Conservation (phyloP, 2,113 vertebrate species). For the Cyprinodon tularosa region DNA sequence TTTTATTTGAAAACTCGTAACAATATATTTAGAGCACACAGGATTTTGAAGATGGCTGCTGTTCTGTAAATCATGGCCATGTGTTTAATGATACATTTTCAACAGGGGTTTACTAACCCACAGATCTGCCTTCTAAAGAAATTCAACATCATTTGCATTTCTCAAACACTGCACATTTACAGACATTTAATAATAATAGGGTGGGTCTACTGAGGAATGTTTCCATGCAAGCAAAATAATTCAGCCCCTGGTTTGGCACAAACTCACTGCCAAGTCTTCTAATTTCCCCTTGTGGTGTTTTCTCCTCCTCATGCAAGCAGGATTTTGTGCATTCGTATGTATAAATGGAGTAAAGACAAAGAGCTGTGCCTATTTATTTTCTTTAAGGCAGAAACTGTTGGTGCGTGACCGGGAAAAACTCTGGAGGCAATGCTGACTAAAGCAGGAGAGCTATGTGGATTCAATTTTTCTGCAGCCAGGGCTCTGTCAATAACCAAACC, state of each 20-base stretch:
- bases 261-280: slow-evolving; percentile 61
- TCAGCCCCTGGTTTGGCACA: slow-evolving; percentile 58
- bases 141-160: slow-evolving; percentile 33
- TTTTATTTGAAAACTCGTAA: background rate
- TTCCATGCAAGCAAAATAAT: slow-evolving; percentile 72
- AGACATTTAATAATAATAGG: slow-evolving; percentile 73
- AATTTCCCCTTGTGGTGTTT: slow-evolving; percentile 58
- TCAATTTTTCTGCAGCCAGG: slow-evolving; percentile 41
- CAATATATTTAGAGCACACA: background rate
- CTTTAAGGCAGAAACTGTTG: slow-evolving; percentile 50
- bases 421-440: slow-evolving; percentile 55
- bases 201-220: slow-evolving; percentile 68
- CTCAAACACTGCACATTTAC: slow-evolving; percentile 20
- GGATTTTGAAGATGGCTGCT: background rate
- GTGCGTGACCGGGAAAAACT: slow-evolving; percentile 60
- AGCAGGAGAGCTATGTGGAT: slow-evolving; percentile 47
- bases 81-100: slow-evolving; percentile 42
- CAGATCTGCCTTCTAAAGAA: slow-evolving; percentile 34
- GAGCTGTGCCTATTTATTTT: slow-evolving; percentile 61
- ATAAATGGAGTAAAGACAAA: slow-evolving; percentile 55
- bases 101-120: slow-evolving; percentile 26
- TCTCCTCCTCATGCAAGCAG: slow-evolving; percentile 52
- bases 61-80: slow-evolving; percentile 36
- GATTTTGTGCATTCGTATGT: slow-evolving; percentile 59
- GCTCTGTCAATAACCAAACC: slow-evolving; percentile 54